Base-by-base conservation (phyloP, 2,888 invertebrate genomes). In the Pristionchus japonicus region DNA sequence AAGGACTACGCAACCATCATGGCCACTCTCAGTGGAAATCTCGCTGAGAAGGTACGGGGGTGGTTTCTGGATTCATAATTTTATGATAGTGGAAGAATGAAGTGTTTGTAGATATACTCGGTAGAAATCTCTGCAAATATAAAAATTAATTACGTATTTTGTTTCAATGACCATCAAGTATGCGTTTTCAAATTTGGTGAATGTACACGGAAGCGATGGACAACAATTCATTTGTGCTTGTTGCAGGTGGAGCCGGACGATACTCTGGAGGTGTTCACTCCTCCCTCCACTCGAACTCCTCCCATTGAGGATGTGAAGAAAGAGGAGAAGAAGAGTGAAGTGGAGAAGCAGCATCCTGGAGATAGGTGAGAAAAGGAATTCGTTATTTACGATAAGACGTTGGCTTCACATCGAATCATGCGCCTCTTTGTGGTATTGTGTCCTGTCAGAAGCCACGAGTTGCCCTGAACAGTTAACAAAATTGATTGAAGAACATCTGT, bases 1-100 rank as follows among this genome's bases (percentile, higher is more conserved):
- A 96, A 96, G 74, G 98, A 98, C 95, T 98, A 97, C 93, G 96
- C 96, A 37, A 96, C 97, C 90, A 95, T 97, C n/a, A 97, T 98
- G 97, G 89, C 96, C 89, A 96, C 97, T 27, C 94, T 98, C 27
- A 96, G 96, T 92, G 97, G 97, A 93, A 99, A 99, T 95, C 96
- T 99, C 80, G 96, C 96, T 87, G 98, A 87, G 40, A 98, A 95
- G 97, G 96, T 20, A 84, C 23, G 57, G n/a, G n/a, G n/a, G n/a
- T n/a, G n/a, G n/a, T n/a, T n/a, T n/a, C n/a, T n/a, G n/a, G n/a
- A n/a, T n/a, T n/a, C n/a, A n/a, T 40, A n/a, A n/a, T n/a, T n/a
- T n/a, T n/a, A n/a, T n/a, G n/a, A n/a, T n/a, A n/a, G n/a, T n/a
- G n/a, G n/a, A n/a, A n/a, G n/a, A n/a, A n/a, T n/a, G n/a, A n/a